Base-by-base conservation (phyloP, 1,140 invertebrate genomes). In the Cydia amplana region DNA sequence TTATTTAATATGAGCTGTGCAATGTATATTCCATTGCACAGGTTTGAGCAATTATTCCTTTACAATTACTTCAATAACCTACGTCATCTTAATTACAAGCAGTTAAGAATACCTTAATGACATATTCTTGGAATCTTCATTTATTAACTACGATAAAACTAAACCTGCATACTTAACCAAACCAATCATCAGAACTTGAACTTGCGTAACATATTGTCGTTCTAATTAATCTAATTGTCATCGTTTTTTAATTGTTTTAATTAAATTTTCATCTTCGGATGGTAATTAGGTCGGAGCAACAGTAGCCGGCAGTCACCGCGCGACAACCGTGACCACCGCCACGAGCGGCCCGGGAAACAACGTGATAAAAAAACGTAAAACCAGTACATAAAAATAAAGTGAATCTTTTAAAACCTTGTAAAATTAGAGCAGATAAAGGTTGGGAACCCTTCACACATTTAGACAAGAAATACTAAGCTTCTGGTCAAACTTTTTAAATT, bases 251-350 rank as follows among this genome's bases (percentile, higher is more conserved):
- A 67, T 67, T 32, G 25, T 70, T 43, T 70, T 70, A 70, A 70
- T 70, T n/a, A 43, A 70, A 4, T 36, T 18, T 70, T 70, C 65
- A 70, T 70, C 65, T 70, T 70, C 65, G 65, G 65, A 70, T 70
- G 65, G 65, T 43, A 70, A 70, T 43, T 70, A 70, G 65, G 65
- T 70, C 36, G 65, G 65, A 70, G 32, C 65, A 18, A 2, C 65
- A 23, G 28, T 70, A 36, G 65, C 32, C 65, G 23, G 32, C 20
- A 70, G 65, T 70, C 65, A 32, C n/a, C 32, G 65, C 65, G 65
- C 65, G 28, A 36, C 65, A 10, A 36, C 65, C 65, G 65, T 28
- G n/a, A 36, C 32, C 32, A 36, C 65, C 65, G 65, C 65, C 14
- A 5, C 65, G 12, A 67, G 64, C 64, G 28, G 65, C 36, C 32